Evolutionary conservation across 37 sponge, comb jelly and placozoan genomes (phyloP).

Genomic region (Hexactinellida sp.): DNA sequence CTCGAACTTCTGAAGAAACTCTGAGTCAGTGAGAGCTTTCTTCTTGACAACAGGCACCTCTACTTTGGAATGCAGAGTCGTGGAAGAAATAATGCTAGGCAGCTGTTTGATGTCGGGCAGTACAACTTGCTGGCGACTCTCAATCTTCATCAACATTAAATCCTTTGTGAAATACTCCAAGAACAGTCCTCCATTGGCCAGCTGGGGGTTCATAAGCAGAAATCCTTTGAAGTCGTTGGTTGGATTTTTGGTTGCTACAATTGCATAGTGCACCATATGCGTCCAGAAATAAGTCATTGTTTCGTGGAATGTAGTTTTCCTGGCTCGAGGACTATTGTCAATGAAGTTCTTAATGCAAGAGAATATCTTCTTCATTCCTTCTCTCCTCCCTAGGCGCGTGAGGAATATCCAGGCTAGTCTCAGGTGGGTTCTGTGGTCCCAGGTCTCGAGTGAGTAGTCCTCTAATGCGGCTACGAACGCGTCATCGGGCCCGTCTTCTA

Average conservation of each 20-base stretch:
- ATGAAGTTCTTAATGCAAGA: constrained; percentile 2
- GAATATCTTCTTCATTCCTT: constrained; percentile 14
- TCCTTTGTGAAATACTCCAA: background rate
- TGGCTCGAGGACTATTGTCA: background rate
- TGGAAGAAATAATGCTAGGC: background rate
- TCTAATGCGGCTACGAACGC: background rate
- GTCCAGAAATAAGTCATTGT: constrained; percentile 14
- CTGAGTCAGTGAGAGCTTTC: background rate
- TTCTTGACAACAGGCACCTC: background rate
- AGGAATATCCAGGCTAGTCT: background rate
- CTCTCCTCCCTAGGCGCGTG: background rate
- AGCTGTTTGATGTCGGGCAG: background rate
- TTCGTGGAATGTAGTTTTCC: background rate
- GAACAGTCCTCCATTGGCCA: background rate
- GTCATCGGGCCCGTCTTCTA: background rate
- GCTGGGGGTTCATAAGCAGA: background rate
- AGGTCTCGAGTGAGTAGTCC: background rate
- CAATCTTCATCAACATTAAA: constrained; percentile 13
- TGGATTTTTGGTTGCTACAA: background rate
- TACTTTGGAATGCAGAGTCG: background rate
- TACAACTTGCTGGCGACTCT: background rate
- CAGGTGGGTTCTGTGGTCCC: background rate
- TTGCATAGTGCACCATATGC: constrained; percentile 10
- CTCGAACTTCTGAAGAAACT: background rate
- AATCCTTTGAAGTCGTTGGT: constrained; percentile 12